Evolutionary conservation across 2,113 vertebrate species (phyloP), one percentile per base, ranked within the genome.

Genomic region (Meriones unguiculatus): DNA sequence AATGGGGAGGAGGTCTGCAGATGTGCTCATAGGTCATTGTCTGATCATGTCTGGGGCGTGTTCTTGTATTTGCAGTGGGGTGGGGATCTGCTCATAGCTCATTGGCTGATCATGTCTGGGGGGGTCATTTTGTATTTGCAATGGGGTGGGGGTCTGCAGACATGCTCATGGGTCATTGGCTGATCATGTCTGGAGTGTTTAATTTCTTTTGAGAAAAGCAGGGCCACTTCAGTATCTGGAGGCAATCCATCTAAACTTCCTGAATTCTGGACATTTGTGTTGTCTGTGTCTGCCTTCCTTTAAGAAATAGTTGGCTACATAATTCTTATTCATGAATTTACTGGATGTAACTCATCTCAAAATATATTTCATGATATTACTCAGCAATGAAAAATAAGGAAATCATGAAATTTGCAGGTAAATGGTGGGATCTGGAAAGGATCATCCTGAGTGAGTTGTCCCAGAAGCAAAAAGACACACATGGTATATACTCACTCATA

Each of bases 181-280:
- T 62, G 57, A 25, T 38, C 38, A 85, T 11, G n/a, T 70, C 28
- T 35, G 70, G 54, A 52, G n/a, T 59, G 65, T 59, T 81, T 41
- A 62, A 32, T 62, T 25, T 82, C 20, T 59, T n/a, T 57, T 82
- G 62, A 76, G 57, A 75, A 64, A 28, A 64, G 0, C 6, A 32
- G 30, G 65, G 2, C 20, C n/a, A 46, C 46, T 30, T 62, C 24
- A 67, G 28, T 9, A 50, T 41, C 10, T 28, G 25, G 22, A 76
- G 54, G 25, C 3, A 35, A 18, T 0, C 6, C 17, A 5, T 52
- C 25, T 30, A 32, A 92, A 24, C 28, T 20, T 75, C 50, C 22
- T 6, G 17, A n/a, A n/a, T 35, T n/a, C 1, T 30, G n/a, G 30
- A 25, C 13, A n/a, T 6, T 2, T 62, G 13, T 10, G 0, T 64